Base-by-base conservation (phyloP, 2,113 vertebrate genomes). In the Gopherus evgoodei region DNA sequence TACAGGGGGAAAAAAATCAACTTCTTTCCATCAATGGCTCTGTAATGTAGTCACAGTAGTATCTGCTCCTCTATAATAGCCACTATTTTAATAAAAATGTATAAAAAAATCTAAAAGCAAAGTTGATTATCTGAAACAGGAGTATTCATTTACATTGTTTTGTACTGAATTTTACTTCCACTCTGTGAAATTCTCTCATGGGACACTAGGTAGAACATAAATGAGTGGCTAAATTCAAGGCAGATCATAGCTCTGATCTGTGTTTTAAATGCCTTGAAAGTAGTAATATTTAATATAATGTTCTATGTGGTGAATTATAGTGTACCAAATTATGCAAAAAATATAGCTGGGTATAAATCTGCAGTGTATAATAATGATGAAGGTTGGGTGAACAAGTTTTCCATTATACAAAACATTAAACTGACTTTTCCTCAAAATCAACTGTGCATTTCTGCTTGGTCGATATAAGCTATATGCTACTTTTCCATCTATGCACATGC, bases 231-330 rank as follows among this genome's bases (percentile, higher is more conserved):
- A 81, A 92, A 75, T 53, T 52, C 59, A 88, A 16, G 76, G 27
- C 5, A 86, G 84, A 79, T 81, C n/a, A 69, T 44, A 76, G 38
- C 76, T 86, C 12, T 27, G 94, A 42, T 65, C 79, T 82, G 86
- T 72, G 42, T 83, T 82, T 22, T 27, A 35, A 85, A 95, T 94
- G 31, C 6, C 81, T 79, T 65, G 76, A 44, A 22, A 59, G 91
- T 87, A 82, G 25, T 52, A 84, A 12, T 94, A 96, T 95, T 84
- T 84, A 88, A 14, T 14, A 27, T 38, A 22, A 11, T 2, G 82
- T 44, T 47, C 38, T 21, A 3, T 75, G 42, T 95, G 83, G 4
- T 87, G 11, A 86, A 81, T 91, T 79, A 42, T 25, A 59, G 5
- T 76, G 29, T 86, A 29, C 56, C 92, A 90, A 92, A 91, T 85